These are phyloP conservation scores for Heliconius cydno DNA, from an alignment of 2,888 invertebrate species.

Conservation along the genomic window DNA sequence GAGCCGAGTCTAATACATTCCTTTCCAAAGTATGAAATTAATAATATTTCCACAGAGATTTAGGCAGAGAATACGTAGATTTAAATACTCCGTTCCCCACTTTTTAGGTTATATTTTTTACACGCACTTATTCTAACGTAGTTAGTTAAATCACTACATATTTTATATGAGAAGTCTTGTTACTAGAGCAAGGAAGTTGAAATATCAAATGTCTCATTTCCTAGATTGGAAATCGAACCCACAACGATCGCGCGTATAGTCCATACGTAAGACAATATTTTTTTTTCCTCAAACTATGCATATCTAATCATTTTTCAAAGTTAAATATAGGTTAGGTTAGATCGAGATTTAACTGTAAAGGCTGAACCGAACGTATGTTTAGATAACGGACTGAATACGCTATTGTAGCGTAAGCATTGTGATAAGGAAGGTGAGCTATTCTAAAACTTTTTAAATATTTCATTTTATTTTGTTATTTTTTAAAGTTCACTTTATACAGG, in stretches of 20 bases:
- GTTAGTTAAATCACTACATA: no score
- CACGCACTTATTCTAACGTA: no score
- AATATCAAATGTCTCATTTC: no score
- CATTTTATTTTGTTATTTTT: neutral
- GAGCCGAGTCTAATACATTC: neutral
- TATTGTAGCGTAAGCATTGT: conserved; percentile 37
- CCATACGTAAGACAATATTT: neutral
- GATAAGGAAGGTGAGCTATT: conserved; percentile 38
- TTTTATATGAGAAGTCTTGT: no score
- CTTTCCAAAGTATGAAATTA: no score
- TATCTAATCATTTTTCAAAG: conserved; percentile 25
- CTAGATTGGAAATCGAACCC: neutral
- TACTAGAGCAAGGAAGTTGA: no score
- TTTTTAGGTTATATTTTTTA: no score
- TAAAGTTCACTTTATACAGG: neutral
- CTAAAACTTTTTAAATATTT: conserved; percentile 17
- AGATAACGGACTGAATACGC: conserved; percentile 39
- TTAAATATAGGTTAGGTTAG: conserved; percentile 37
- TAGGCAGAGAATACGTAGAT: no score
- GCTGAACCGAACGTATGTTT: conserved; percentile 38
- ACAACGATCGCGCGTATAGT: neutral
- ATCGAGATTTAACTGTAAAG: conserved; percentile 34
- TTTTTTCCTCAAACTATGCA: conserved; percentile 5
- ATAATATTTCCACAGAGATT: neutral
- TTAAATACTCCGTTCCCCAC: no score